Base-by-base conservation (phyloP, 2,888 invertebrate genomes). In the Odontocolon sp. region DNA sequence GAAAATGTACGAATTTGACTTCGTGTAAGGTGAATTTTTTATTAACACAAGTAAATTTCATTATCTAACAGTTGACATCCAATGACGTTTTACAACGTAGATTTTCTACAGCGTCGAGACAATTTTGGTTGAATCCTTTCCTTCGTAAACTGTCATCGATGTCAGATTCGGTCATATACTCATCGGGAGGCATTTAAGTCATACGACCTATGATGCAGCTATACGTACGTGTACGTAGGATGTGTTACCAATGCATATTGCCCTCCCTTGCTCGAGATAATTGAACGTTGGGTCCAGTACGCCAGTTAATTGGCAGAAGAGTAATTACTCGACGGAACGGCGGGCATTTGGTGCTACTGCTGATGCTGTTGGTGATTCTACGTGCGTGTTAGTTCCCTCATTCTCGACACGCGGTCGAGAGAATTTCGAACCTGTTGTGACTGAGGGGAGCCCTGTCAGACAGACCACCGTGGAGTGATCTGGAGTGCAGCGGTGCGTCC, bases 291-390 rank as follows among this genome's bases (percentile, higher is more conserved):
- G 21, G 71, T 70, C 72, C 75, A 66, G 74, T 68, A 56, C 61
- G 52, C 66, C 71, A 77, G 80, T 80, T 80, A 80, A 81, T 81
- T 81, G 80, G 78, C 78, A 78, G 66, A 74, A 75, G 80, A 73
- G 78, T 80, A 81, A 81, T 81, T 80, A 78, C 56, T 77, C 69
- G 73, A 47, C 68, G 63, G 68, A 71, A 72, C 71, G 72, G 66
- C 52, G 66, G 64, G 75, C 57, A 75, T 75, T 75, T 59, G 70
- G 70, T 52, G 59, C 70, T 75, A 63, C 52, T 70, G 75, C 42
- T 70, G 70, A 57, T 68, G 33, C 67, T 36, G 69, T 14, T 64
- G 68, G 28, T 67, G 31, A 52, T 26, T 42, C 31, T 64, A 64
- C 64, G 64, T 50, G 64, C 47, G 64, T 50, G 64, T 36, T 23